Conservation (phyloP, 2,888 invertebrate genomes). For the Gymnoscelis rufifasciata region DNA sequence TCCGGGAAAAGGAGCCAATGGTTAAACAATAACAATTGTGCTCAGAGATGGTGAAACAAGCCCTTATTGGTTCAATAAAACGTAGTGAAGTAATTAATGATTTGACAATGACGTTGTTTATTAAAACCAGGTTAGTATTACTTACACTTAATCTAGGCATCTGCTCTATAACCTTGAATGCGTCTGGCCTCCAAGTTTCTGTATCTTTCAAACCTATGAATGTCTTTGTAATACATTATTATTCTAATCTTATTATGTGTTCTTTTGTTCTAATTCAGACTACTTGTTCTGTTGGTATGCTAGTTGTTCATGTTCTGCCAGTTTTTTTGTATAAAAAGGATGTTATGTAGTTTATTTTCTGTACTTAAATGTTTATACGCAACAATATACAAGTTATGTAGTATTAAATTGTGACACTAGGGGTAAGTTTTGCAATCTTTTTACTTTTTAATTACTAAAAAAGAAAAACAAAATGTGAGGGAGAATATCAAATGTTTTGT, state of each 20-base stretch:
- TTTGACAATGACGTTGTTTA: too few species aligned
- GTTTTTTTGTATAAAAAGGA: not conserved
- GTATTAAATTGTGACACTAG: too few species aligned
- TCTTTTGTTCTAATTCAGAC: not conserved
- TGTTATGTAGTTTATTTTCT: not conserved
- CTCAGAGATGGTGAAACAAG: too few species aligned
- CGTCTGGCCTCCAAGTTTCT: not conserved
- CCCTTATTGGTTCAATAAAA: too few species aligned
- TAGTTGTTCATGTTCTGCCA: not conserved
- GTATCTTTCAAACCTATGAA: not conserved
- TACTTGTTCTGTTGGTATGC: not conserved
- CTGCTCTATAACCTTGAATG: not conserved
- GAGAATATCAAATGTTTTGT: too few species aligned
- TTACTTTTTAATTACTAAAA: too few species aligned
- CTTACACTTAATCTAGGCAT: not conserved
- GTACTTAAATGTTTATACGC: not conserved
- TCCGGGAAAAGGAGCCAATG: too few species aligned
- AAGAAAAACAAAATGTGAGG: too few species aligned
- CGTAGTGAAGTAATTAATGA: too few species aligned
- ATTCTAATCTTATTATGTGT: not conserved
- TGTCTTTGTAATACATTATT: not conserved
- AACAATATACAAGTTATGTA: not conserved
- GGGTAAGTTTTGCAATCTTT: too few species aligned
- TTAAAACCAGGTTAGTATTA: too few species aligned
- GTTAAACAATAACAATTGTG: too few species aligned